Evolutionary conservation across 1,140 invertebrate species (phyloP), one percentile per base, ranked within the genome.

Genomic region (Drosophila guanche): DNA sequence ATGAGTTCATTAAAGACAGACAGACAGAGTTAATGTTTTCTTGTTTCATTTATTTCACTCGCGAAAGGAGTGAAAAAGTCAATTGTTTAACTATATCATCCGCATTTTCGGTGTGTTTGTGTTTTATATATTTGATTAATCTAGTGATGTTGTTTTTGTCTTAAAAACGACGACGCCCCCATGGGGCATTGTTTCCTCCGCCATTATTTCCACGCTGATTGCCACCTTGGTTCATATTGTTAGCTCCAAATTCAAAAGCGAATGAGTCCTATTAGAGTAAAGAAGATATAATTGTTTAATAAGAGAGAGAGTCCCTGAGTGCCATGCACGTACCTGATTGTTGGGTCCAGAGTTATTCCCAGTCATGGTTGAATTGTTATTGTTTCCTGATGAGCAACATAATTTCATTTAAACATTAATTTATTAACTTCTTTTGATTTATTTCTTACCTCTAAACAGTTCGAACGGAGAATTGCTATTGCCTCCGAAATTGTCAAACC

Each of bases 191-290:
- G 79, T 86, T 90, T 67, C 69, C 73, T 62, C 78, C 81, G 61
- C 70, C 85, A 65, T 90, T 90, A 80, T 79, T 85, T 84, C 88
- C 89, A 55, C 89, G 89, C 70, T 90, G 89, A 81, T 90, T 88
- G 56, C 66, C 67, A 66, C 85, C 85, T 85, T 85, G 86, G 77
- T 90, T 90, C 75, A 88, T 89, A 83, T 90, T 89, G 76, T 89
- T 90, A 67, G 75, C 85, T 76, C 89, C 89, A 85, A 90, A 90
- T 76, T 90, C 90, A 90, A 90, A 90, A 90, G 77, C 69, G 79
- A 90, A 90, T 67, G 81, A 67, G 67, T 90, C 88, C 88, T 90
- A 84, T 62, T 67, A 70, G 60, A 88, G 71, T 71, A 88, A 84
- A 84, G 66, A 60, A 79, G 76, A 90, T 83, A 86, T 75, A 80